Percentiles rank a stretch among this genome's conserved stretches.
These are phyloP conservation scores for Lordiphosa mommai DNA, from an alignment of 1,140 invertebrate species.

Conservation along the genomic window DNA sequence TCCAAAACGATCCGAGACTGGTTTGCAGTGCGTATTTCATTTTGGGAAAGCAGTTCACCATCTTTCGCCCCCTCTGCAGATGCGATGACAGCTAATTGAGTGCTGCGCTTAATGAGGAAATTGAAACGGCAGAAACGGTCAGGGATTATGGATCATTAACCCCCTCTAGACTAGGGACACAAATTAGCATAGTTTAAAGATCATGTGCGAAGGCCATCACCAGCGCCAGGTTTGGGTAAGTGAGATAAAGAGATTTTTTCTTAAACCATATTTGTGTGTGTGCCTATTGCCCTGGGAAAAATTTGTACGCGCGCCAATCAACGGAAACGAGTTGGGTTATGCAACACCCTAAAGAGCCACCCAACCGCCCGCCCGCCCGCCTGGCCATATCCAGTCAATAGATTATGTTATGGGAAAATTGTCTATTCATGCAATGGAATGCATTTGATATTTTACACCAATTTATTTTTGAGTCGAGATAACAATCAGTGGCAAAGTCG, in stretches of 20 bases:
- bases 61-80: constrained; percentile 10
- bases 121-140: constrained; percentile 32
- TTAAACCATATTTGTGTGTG: constrained; percentile 11
- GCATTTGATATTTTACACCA: constrained; percentile 8
- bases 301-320: not conserved
- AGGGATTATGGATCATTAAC: constrained; percentile 3
- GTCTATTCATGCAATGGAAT: constrained; percentile 6
- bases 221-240: constrained; percentile 38
- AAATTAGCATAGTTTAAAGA: constrained; percentile 33
- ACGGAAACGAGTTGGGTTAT: constrained; percentile 54
- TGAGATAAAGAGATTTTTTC: constrained; percentile 30
- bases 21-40: constrained; percentile 45
- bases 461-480: constrained; percentile 23
- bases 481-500: constrained; percentile 5
- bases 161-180: constrained; percentile 10
- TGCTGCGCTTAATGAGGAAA: constrained; percentile 73
- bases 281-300: not conserved
- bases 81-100: constrained; percentile 58
- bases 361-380: constrained; percentile 2
- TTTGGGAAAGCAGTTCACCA: constrained; percentile 54
- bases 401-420: constrained; percentile 35
- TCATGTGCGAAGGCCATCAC: constrained; percentile 30
- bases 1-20: constrained; percentile 53
- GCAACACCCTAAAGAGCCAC: constrained; percentile 26
- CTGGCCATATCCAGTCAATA: constrained; percentile 11